A percentile compares a stretch with the other conserved stretches of the same genome.
phyloP scores from a whole-genome alignment of 2,113 vertebrate genomes.

The Cettia cetti region DNA sequence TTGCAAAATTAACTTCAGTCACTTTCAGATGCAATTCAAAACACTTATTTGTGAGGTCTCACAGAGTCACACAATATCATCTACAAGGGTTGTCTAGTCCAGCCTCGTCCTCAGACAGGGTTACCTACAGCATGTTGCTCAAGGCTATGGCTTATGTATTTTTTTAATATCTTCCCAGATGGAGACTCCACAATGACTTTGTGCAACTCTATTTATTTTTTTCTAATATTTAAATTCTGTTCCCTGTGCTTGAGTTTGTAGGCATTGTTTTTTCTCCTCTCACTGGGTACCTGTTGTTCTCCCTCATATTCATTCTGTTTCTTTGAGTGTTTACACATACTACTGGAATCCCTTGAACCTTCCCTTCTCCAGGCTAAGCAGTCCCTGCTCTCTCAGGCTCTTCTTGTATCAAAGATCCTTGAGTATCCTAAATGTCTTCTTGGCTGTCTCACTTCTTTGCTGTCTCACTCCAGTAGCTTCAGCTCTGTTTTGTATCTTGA shows the following conservation, averaged over 20 bases:
- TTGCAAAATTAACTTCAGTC: neutral
- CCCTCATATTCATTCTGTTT: neutral
- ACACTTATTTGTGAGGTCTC: neutral
- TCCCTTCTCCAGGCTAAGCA: neutral
- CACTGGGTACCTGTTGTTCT: neutral
- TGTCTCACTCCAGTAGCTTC: neutral
- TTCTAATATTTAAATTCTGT: neutral
- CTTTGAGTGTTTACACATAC: accelerated
- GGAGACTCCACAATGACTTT: neutral
- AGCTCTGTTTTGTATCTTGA: neutral
- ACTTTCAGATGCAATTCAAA: neutral
- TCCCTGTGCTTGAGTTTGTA: neutral
- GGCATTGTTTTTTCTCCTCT: neutral
- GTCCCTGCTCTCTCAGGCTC: neutral
- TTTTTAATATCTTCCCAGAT: neutral
- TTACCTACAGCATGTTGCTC: neutral
- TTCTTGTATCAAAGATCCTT: neutral
- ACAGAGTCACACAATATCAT: neutral
- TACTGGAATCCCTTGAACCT: neutral
- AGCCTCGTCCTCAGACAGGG: neutral
- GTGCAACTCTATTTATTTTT: neutral
- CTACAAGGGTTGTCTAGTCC: neutral
- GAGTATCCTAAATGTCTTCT: neutral
- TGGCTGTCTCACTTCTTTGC: neutral
- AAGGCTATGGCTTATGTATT: neutral